Conservation (phyloP, 2,888 invertebrate species). For the Nectonema munidae region DNA sequence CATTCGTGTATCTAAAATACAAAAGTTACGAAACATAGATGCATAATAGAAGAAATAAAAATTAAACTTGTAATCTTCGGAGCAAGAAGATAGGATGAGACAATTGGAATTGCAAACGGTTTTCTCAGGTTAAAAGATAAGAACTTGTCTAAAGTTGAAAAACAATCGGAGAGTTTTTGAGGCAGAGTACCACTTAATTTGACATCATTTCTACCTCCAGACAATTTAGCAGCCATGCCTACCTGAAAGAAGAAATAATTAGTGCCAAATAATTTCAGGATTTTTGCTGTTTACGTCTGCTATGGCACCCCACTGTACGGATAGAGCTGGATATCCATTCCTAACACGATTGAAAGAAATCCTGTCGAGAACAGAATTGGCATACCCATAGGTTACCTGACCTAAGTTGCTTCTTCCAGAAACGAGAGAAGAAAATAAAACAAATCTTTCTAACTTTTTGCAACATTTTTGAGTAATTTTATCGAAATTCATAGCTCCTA, state of each 20-base stretch:
- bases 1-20: no score
- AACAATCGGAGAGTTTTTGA: slow-evolving; percentile 63
- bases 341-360: slow-evolving; percentile 50
- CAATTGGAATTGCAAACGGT: no score
- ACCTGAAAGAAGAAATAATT: no score
- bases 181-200: no score
- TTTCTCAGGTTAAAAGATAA: no score
- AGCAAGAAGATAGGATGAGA: slow-evolving; percentile 38
- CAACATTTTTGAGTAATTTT: slow-evolving; percentile 39
- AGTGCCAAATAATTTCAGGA: no score
- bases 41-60: no score
- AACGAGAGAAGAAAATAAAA: slow-evolving; percentile 73
- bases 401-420: slow-evolving; percentile 85
- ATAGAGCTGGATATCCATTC: slow-evolving; percentile 43
- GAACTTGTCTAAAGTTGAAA: slow-evolving; percentile 48
- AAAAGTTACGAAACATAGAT: no score
- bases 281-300: no score
- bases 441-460: slow-evolving; percentile 34
- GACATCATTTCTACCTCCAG: no score
- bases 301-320: slow-evolving; percentile 95
- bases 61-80: no score
- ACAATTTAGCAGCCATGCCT: no score
- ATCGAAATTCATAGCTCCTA: slow-evolving; percentile 51
- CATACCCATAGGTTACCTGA: slow-evolving; percentile 77
- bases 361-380: slow-evolving; percentile 87